phyloP scores from a whole-genome alignment of 2,797 vertebrate genomes.

The Neostethus bicornis region DNA sequence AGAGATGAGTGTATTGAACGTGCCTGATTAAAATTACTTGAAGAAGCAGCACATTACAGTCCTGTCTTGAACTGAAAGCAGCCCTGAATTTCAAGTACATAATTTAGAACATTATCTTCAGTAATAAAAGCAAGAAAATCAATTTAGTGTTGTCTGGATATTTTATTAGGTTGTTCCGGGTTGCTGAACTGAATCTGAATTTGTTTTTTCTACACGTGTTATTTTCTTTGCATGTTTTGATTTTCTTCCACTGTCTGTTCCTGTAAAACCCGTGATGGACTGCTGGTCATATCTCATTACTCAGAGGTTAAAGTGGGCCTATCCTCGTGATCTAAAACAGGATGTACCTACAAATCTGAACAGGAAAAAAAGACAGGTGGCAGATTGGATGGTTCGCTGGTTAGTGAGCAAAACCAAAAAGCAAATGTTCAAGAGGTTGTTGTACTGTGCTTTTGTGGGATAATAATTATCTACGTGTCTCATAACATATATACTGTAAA shows the following conservation, averaged over 20 bases:
- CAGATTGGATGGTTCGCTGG: too few species aligned
- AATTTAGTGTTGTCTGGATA: background rate
- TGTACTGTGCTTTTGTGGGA: too few species aligned
- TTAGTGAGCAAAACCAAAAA: too few species aligned
- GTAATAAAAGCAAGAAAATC: background rate
- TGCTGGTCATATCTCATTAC: too few species aligned
- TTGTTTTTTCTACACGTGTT: too few species aligned
- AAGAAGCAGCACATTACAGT: conserved; percentile 22
- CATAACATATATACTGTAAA: too few species aligned
- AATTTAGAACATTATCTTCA: background rate
- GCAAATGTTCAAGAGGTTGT: too few species aligned
- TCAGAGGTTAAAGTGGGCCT: too few species aligned
- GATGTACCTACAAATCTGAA: too few species aligned
- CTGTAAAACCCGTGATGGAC: conserved; percentile 3
- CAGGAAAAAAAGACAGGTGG: too few species aligned
- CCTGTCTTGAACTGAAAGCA: background rate
- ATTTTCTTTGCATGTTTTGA: background rate
- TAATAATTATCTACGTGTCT: too few species aligned
- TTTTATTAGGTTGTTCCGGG: background rate
- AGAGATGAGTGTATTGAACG: conserved; percentile 13
- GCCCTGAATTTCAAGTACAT: background rate
- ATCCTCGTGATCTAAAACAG: too few species aligned
- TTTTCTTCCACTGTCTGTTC: background rate
- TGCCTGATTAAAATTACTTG: conserved; percentile 31
- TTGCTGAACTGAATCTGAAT: background rate